These are phyloP conservation scores for Electrona antarctica DNA, from an alignment of 2,113 vertebrate species.

Conservation along the genomic window DNA sequence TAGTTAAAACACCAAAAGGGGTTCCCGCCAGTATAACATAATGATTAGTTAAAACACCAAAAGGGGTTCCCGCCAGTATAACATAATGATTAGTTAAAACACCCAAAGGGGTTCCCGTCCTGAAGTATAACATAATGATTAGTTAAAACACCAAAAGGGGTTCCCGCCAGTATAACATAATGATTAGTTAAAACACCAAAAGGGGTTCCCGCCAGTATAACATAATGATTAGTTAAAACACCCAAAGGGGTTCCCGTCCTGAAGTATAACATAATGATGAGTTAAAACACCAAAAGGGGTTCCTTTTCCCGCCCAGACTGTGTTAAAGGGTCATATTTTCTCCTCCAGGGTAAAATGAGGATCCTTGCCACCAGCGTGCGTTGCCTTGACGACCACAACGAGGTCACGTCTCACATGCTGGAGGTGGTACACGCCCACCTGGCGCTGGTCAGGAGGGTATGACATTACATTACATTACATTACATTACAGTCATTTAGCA, in stretches of 20 bases:
- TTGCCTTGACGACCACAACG: constrained; percentile 85
- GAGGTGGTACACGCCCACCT: constrained; percentile 87
- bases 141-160: too few relatives aligned
- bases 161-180: background rate
- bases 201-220: too few relatives aligned
- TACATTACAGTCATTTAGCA: too few relatives aligned
- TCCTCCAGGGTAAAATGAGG: constrained; percentile 82
- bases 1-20: too few relatives aligned
- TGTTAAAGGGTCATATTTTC: background rate
- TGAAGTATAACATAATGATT: background rate
- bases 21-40: background rate
- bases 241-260: too few relatives aligned
- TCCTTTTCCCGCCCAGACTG: background rate
- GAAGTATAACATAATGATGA: background rate
- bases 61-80: too few relatives aligned
- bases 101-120: too few relatives aligned
- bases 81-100: background rate
- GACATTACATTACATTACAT: too few relatives aligned
- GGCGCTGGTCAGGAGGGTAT: constrained; percentile 51
- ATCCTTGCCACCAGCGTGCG: constrained; percentile 84
- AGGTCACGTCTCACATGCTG: constrained; percentile 88
- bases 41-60: too few relatives aligned
- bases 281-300: background rate
- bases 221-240: background rate
- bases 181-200: too few relatives aligned